Evolutionary conservation across 37 sponge, comb jelly and placozoan genomes (phyloP).

Genomic region (Beroe forskalii): DNA sequence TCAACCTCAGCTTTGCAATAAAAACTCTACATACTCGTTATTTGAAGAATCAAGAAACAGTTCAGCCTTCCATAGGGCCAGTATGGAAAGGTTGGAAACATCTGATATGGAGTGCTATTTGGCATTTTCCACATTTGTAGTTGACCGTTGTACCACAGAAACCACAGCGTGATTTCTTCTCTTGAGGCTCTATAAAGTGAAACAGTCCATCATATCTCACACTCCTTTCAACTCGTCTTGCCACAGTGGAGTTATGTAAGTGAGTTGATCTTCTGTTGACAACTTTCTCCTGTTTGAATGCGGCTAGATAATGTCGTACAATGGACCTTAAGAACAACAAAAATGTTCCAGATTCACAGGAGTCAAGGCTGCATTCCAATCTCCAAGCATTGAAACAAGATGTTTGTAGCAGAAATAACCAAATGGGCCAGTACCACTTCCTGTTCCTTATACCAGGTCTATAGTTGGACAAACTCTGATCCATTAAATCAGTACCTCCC

Average conservation of each 20-base stretch:
- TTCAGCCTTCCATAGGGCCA: too few species aligned
- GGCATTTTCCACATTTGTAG: not conserved
- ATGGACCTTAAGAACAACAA: not conserved
- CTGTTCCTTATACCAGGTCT: not conserved
- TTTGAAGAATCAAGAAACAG: too few species aligned
- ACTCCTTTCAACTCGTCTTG: not conserved
- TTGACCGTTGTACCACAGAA: not conserved
- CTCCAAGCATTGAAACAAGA: not conserved
- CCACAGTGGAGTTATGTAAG: too few species aligned
- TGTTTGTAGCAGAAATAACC: not conserved
- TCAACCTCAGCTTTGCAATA: too few species aligned
- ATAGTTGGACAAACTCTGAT: not conserved
- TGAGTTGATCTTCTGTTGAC: too few species aligned
- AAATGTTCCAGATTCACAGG: not conserved
- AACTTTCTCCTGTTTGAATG: not conserved
- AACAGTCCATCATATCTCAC: not conserved
- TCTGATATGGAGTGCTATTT: not conserved
- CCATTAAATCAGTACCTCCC: not conserved
- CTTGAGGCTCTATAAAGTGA: not conserved
- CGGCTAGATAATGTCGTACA: not conserved
- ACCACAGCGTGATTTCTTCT: not conserved
- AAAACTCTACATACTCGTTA: too few species aligned
- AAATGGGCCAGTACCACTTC: not conserved
- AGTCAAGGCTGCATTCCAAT: not conserved
- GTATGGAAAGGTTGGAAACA: not conserved